Conservation (phyloP, 2,113 vertebrate genomes). For the Ginglymostoma cirratum region DNA sequence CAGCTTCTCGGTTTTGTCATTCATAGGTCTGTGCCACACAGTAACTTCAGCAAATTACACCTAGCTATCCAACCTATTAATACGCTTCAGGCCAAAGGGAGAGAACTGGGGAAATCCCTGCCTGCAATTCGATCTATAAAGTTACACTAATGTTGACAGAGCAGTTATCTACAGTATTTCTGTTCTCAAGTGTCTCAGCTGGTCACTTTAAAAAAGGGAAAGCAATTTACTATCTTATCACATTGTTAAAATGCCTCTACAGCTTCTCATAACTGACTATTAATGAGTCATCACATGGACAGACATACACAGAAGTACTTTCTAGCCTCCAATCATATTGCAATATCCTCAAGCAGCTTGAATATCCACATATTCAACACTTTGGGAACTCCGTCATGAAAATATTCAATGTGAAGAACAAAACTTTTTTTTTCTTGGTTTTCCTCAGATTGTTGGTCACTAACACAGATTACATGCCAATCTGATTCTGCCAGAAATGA, state of each 20-base stretch:
- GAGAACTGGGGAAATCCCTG: not conserved
- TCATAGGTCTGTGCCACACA: not conserved
- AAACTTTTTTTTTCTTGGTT: not conserved
- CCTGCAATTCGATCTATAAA: not conserved
- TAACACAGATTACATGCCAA: too few species aligned
- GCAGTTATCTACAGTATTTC: not conserved
- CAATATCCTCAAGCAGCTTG: not conserved
- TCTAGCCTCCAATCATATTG: not conserved
- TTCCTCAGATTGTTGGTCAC: not conserved
- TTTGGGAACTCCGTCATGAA: not conserved
- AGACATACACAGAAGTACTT: not conserved
- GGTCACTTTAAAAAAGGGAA: not conserved
- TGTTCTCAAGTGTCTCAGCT: not conserved
- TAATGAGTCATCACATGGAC: not conserved
- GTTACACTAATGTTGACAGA: not conserved
- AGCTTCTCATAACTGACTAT: not conserved
- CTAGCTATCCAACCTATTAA: not conserved
- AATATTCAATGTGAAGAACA: not conserved
- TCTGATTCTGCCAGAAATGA: too few species aligned
- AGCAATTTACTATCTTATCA: not conserved
- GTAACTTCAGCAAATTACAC: not conserved
- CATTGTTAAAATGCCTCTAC: not conserved
- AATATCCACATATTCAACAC: not conserved
- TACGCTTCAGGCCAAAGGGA: not conserved
- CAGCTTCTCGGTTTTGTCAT: not conserved